Evolutionary conservation across 2,113 vertebrate genomes (phyloP).

Genomic region (Sylvia atricapilla): DNA sequence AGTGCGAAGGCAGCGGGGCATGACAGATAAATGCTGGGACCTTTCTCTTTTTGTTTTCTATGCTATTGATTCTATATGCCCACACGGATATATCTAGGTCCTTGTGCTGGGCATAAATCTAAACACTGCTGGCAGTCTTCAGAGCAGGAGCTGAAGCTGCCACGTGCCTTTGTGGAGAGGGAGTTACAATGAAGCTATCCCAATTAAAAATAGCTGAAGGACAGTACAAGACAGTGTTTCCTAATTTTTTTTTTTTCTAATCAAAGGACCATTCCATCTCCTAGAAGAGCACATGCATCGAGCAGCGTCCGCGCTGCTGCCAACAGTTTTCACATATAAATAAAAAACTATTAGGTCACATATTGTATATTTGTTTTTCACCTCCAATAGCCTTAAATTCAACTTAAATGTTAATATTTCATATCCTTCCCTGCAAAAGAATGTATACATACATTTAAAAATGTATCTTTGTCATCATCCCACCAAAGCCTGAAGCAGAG

Average conservation of each 20-base stretch:
- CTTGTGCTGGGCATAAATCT: background rate
- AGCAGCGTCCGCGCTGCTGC: background rate
- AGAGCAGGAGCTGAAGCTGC: background rate
- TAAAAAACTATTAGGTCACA: background rate
- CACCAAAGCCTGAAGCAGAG: background rate
- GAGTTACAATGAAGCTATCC: background rate
- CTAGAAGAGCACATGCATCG: background rate
- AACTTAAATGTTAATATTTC: background rate
- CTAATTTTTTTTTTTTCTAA: background rate
- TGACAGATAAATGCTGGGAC: background rate
- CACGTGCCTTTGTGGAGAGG: background rate
- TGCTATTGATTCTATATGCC: background rate
- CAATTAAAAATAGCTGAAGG: background rate
- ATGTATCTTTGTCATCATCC: background rate
- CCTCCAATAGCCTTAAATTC: background rate
- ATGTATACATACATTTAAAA: background rate
- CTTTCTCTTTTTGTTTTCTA: background rate
- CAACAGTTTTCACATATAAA: background rate
- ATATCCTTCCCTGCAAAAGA: background rate
- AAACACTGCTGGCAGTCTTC: background rate
- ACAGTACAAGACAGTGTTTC: background rate
- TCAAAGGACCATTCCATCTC: background rate
- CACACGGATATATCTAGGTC: background rate
- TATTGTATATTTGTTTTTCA: background rate
- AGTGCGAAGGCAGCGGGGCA: background rate